Conservation (phyloP, 1,140 invertebrate species). For the Brachionus paranguensis region DNA sequence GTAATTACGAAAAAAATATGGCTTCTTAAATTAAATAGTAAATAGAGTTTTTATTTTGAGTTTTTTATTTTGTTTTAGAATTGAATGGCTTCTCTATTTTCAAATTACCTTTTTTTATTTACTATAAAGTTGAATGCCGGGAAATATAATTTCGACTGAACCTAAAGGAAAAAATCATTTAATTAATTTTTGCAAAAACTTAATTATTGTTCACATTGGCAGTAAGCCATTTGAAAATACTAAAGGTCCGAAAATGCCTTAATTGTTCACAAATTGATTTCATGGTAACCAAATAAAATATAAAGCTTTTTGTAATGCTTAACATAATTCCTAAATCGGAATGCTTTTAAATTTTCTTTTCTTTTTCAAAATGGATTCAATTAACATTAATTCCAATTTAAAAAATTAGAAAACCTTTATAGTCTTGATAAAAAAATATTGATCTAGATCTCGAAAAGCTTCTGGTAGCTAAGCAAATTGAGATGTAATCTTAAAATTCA, state of each 20-base stretch:
- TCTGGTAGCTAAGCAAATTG: too few relatives aligned
- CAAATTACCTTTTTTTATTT: not conserved
- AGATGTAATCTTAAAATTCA: too few relatives aligned
- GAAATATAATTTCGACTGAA: not conserved
- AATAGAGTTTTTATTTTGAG: slow-evolving; percentile 8
- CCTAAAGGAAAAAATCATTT: not conserved
- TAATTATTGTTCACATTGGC: not conserved
- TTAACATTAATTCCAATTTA: too few relatives aligned
- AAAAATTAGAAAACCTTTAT: too few relatives aligned
- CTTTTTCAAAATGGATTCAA: too few relatives aligned
- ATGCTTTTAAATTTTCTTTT: too few relatives aligned
- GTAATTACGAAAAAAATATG: not conserved
- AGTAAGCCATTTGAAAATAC: not conserved
- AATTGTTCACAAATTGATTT: too few relatives aligned
- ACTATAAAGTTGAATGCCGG: not conserved
- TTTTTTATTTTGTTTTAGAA: not conserved
- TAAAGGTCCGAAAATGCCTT: not conserved
- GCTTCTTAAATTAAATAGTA: slow-evolving; percentile 32
- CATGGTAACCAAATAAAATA: too few relatives aligned
- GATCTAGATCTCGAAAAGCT: too few relatives aligned
- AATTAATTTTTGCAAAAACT: not conserved
- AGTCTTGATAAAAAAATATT: too few relatives aligned
- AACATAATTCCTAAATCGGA: too few relatives aligned
- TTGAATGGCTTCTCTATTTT: slow-evolving; percentile 12
- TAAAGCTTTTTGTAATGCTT: too few relatives aligned